phyloP scores from a whole-genome alignment of 2,888 invertebrate genomes.

The Dasypogon diadema region DNA sequence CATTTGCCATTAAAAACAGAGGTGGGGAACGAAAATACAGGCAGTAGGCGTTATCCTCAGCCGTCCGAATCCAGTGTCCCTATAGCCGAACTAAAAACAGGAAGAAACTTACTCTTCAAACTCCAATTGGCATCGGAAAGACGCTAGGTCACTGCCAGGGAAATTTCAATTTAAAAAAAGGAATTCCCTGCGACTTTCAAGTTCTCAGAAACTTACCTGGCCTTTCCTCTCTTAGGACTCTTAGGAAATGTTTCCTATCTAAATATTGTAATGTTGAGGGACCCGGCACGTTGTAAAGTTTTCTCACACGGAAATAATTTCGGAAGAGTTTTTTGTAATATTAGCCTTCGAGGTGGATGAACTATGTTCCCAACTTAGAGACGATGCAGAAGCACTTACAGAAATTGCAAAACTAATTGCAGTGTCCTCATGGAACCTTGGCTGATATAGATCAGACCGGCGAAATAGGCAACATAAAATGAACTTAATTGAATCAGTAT shows the following conservation, averaged over 20 bases:
- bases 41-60: no score
- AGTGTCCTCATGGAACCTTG: no score
- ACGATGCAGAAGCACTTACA: no score
- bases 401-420: no score
- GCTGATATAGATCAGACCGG: background rate
- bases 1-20: no score
- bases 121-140: background rate
- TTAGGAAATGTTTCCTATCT: background rate
- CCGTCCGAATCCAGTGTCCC: no score
- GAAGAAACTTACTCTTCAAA: no score
- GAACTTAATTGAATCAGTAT: background rate
- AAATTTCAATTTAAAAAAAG: background rate
- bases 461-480: background rate
- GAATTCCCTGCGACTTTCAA: background rate
- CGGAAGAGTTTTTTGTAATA: no score
- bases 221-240: background rate
- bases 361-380: no score
- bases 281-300: background rate
- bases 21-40: no score
- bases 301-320: background rate
- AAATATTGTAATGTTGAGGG: background rate
- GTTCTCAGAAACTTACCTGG: background rate
- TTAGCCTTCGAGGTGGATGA: no score
- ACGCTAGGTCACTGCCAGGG: background rate
- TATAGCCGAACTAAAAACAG: no score